These are phyloP conservation scores for Chiridota heheva DNA, from an alignment of 35 echinoderm and acorn worm species.

Conservation along the genomic window DNA sequence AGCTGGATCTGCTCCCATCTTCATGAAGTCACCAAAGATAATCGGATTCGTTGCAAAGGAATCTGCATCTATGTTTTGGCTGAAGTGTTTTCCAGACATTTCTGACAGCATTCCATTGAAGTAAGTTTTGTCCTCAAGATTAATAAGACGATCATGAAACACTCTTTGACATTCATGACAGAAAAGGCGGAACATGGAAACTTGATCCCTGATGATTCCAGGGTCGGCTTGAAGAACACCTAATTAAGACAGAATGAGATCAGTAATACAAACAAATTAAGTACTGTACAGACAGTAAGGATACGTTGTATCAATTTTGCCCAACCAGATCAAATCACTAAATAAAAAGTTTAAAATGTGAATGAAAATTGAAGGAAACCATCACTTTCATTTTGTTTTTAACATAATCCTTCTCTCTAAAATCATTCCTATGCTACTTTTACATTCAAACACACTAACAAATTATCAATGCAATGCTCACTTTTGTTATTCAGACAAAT, in stretches of 20 bases:
- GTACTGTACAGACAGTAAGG: no score
- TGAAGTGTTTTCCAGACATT: constrained; percentile 96
- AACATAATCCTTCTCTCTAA: no score
- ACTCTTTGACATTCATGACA: constrained; percentile 97
- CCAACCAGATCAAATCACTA: no score
- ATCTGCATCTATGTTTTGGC: constrained; percentile 72
- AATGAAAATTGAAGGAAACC: no score
- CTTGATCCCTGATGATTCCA: constrained; percentile 72
- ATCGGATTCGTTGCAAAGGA: constrained; percentile 85
- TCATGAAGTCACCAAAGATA: constrained; percentile 99
- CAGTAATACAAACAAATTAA: background rate
- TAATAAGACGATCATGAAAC: constrained; percentile 97
- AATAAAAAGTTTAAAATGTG: no score
- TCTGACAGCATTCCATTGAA: constrained; percentile 96
- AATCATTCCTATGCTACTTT: no score
- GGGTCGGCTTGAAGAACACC: constrained; percentile 88
- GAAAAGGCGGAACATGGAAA: constrained; percentile 90
- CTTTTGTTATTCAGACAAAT: no score
- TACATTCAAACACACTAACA: no score
- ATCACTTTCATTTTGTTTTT: no score
- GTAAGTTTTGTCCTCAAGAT: constrained; percentile 89
- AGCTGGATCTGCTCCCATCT: constrained; percentile 82
- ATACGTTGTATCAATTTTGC: no score
- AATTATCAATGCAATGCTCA: no score
- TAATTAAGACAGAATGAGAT: background rate